Conservation (phyloP, 2,888 invertebrate genomes). For the Aproaerema taeniolella region DNA sequence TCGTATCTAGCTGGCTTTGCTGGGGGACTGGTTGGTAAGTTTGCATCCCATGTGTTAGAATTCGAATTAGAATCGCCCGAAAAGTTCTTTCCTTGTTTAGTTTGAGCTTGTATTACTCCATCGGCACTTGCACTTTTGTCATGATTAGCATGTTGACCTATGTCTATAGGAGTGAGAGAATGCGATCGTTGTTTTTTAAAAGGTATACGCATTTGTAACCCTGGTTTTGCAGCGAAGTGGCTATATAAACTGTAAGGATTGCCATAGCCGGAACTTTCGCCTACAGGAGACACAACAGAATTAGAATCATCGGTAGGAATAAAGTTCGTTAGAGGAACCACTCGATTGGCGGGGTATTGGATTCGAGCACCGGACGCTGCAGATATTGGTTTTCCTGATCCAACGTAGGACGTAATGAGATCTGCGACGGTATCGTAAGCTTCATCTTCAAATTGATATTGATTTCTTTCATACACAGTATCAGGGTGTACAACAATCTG, state of each 20-base stretch:
- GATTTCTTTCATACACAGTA: constrained; percentile 93
- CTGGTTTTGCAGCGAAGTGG: constrained; percentile 62
- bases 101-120: constrained; percentile 79
- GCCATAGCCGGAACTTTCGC: constrained; percentile 47
- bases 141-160: constrained; percentile 60
- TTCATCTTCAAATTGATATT: constrained; percentile 96
- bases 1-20: constrained; percentile 75
- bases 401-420: constrained; percentile 94
- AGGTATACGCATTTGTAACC: constrained; percentile 55
- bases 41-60: constrained; percentile 67
- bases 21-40: constrained; percentile 78
- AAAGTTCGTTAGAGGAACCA: constrained; percentile 86
- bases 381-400: constrained; percentile 93
- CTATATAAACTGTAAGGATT: constrained; percentile 71
- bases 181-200: constrained; percentile 84
- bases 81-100: constrained; percentile 58
- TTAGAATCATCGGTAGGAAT: constrained; percentile 55
- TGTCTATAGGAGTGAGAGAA: constrained; percentile 82
- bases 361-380: constrained; percentile 92
- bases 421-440: constrained; percentile 95
- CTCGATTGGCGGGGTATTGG: constrained; percentile 89
- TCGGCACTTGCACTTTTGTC: constrained; percentile 84
- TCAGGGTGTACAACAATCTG: constrained; percentile 91
- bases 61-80: constrained; percentile 70
- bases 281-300: constrained; percentile 46